Evolutionary conservation across 53 echinoderm and acorn worm genomes (phyloP), one percentile per base, ranked within the genome.

Genomic region (Holothuria scabra): DNA sequence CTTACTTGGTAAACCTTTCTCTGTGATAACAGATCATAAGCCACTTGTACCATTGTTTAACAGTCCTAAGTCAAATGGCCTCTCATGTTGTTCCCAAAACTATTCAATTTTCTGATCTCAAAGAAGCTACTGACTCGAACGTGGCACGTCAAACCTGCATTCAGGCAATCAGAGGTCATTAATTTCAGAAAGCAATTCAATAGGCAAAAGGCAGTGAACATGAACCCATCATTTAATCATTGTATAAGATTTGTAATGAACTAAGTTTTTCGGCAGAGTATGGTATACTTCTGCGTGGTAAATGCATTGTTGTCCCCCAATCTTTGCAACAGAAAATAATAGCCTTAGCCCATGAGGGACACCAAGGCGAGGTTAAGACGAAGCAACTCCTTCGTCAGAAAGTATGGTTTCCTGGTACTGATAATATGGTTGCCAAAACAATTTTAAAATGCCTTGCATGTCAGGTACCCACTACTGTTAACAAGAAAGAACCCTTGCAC

Each of bases 21-120:
- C 89, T 29, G 85, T 79, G 14, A 32, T 89, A 56, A 89, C 79
- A 23, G 70, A 89, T 33, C 89, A 89, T 79, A 89, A 89, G 57
- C 74, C 66, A 10, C 83, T 90, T 23, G 24, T 86, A 21, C 46
- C 83, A 21, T 21, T 90, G 9, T 90, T 87, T 76, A 87, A 84
- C 61, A 75, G 18, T 29, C 81, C 84, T 7, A n/a, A n/a, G n/a
- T n/a, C n/a, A n/a, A n/a, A n/a, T 87, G 55, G 19, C 81, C 5
- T 59, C 12, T 21, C 66, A 91, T 67, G 76, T 84, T 19, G 13
- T 70, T 37, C 90, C 90, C 38, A 83, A 86, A 64, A 70, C 67
- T 4, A 30, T 85, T 83, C 48, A 86, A 80, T 2, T 82, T 7
- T 67, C 70, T 20, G 74, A 81, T 18, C 82, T 90, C 57, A 22